Evolutionary conservation across 2,797 vertebrate species (phyloP).

Genomic region (Anguilla marmorata): DNA sequence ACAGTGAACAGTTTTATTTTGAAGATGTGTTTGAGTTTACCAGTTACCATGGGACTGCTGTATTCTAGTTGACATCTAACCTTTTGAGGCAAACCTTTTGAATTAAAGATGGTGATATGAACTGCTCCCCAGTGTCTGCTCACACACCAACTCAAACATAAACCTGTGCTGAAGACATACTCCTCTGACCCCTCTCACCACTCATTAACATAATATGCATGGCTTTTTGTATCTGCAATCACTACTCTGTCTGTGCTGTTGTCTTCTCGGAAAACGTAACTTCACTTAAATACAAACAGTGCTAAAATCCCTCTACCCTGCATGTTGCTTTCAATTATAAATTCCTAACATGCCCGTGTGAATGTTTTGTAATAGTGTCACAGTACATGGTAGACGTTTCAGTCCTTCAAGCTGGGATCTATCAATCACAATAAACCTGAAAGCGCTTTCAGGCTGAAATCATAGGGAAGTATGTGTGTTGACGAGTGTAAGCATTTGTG

Average conservation of each 20-base stretch:
- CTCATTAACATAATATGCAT: not conserved
- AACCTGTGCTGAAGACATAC: not conserved
- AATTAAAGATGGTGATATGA: slow-evolving; percentile 15
- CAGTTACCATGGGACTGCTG: not conserved
- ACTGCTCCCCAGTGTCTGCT: not conserved
- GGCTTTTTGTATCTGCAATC: not conserved
- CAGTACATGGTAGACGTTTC: not conserved
- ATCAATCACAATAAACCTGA: not conserved
- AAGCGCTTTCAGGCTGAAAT: not conserved
- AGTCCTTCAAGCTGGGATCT: not conserved
- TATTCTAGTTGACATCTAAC: not conserved
- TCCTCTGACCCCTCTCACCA: not conserved
- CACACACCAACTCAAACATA: not conserved
- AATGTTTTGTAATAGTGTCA: not conserved
- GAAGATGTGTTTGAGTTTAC: not conserved
- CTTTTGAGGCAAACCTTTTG: not conserved
- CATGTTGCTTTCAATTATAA: not conserved
- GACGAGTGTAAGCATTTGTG: not conserved
- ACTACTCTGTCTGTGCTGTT: not conserved
- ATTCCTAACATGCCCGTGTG: not conserved
- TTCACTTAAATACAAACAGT: not conserved
- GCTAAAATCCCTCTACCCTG: not conserved
- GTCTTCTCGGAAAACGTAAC: not conserved
- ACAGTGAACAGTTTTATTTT: not conserved
- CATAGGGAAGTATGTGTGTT: not conserved